Evolutionary conservation across 2,888 invertebrate genomes (phyloP), one percentile per base, ranked within the genome.

Genomic region (Tricholauxania praeusta): DNA sequence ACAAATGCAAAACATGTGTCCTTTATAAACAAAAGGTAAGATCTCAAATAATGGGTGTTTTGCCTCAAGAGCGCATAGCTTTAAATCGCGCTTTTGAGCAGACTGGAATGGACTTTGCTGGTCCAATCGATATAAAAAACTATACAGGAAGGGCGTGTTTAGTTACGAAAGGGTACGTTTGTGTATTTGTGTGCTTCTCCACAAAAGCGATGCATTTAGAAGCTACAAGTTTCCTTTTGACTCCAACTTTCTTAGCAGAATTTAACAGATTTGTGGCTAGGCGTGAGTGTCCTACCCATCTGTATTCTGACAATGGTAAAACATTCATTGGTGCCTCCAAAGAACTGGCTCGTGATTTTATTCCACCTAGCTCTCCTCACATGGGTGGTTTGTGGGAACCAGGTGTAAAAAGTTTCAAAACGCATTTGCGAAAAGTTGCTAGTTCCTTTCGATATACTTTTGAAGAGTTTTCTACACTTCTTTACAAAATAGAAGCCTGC

Each of bases 301-400:
- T 74, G 12, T 74, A 75, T 49, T 75, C 73, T 1, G 74, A 74
- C 49, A 76, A 78, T 32, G 75, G 75, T 1, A 75, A 72, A 12
- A 76, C 73, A 22, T 76, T 77, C 48, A 66, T 76, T 1, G 74
- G 75, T 8, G 72, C 75, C 3, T 75, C 73, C 3, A 72, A 59
- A 22, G 66, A 19, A 52, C 47, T 72, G 32, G 51, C 57, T 10
- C 14, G 19, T 48, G 57, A 77, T 60, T 74, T 74, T 3, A 22
- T 22, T 22, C 22, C 22, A 22, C 22, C 22, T 22, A 3, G 22
- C 22, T 22, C 22, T 22, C 22, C 22, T 22, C 22, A 22, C 22
- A 22, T 22, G 22, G 22, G 22, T 22, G 22, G 22, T 22, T 22
- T 22, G 22, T 22, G 22, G 22, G 22, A 22, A 22, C 2, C 22